A percentile compares a stretch with the other conserved stretches of the same genome.
Evolutionary conservation across 2,797 vertebrate species (phyloP).

Genomic region (Ciconia nigra): DNA sequence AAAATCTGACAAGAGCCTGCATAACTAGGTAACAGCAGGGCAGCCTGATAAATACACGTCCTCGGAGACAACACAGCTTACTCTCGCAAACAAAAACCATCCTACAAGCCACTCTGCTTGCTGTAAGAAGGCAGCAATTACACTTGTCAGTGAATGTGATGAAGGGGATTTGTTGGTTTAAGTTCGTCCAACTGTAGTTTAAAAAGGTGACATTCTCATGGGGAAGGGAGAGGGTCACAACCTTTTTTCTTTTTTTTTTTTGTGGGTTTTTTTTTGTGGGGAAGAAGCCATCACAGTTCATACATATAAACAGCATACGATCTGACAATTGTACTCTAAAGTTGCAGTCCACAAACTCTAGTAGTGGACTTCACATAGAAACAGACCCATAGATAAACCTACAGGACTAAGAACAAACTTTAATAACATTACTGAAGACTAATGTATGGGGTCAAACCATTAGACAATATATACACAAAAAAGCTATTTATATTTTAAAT

Average conservation of each 20-base stretch:
- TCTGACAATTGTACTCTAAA: background rate
- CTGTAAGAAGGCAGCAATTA: background rate
- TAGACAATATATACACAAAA: background rate
- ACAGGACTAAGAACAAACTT: background rate
- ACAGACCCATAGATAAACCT: background rate
- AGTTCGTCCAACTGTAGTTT: background rate
- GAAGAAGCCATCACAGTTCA: background rate
- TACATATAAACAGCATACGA: background rate
- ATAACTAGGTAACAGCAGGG: background rate
- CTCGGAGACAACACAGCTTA: background rate
- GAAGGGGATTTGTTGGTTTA: background rate
- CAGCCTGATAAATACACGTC: background rate
- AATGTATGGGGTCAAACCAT: background rate
- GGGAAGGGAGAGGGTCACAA: background rate
- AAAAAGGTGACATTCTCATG: background rate
- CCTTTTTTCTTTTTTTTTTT: background rate
- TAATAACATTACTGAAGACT: background rate
- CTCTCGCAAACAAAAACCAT: background rate
- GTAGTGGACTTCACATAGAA: background rate
- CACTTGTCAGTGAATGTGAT: background rate
- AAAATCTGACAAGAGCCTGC: background rate
- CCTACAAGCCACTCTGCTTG: background rate
- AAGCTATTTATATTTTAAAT: background rate
- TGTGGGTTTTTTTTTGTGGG: background rate
- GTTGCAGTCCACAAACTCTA: background rate